phyloP scores from a whole-genome alignment of 2,113 vertebrate species.

The Aspiorhynchus laticeps region DNA sequence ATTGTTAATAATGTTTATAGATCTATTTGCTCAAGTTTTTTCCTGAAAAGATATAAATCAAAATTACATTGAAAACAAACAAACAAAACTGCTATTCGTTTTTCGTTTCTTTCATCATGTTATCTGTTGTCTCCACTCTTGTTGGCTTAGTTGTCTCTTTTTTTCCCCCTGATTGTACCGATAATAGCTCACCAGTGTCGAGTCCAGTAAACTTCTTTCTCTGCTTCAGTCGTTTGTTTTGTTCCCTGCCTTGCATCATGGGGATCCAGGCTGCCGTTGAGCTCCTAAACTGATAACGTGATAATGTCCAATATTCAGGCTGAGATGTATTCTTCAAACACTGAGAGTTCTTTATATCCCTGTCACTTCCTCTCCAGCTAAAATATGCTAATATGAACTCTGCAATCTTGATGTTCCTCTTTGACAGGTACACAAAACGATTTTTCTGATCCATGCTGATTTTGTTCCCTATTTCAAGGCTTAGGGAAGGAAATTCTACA shows the following conservation, averaged over 20 bases:
- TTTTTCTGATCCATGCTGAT: slow-evolving; percentile 31
- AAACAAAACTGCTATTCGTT: background rate
- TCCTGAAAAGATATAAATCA: background rate
- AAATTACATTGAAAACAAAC: background rate
- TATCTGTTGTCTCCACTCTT: background rate
- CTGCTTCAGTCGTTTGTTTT: background rate
- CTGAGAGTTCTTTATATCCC: slow-evolving; percentile 6
- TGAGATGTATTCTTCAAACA: background rate
- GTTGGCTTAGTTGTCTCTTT: background rate
- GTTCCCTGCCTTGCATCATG: background rate
- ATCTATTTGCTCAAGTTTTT: too few relatives aligned
- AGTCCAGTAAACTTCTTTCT: background rate
- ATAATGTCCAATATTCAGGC: background rate
- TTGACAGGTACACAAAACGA: slow-evolving; percentile 38
- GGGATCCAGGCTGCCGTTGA: background rate
- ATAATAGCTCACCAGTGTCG: slow-evolving; percentile 8
- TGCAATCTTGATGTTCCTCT: slow-evolving; percentile 20
- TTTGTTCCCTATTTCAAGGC: background rate
- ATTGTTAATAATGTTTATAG: too few relatives aligned
- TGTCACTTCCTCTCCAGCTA: slow-evolving; percentile 37
- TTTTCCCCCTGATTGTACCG: background rate
- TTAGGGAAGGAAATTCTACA: background rate
- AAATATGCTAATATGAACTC: slow-evolving; percentile 39
- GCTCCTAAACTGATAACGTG: background rate
- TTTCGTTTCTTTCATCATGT: background rate